phyloP scores from a whole-genome alignment of 2,113 vertebrate species.

The Gymnobelideus leadbeateri region DNA sequence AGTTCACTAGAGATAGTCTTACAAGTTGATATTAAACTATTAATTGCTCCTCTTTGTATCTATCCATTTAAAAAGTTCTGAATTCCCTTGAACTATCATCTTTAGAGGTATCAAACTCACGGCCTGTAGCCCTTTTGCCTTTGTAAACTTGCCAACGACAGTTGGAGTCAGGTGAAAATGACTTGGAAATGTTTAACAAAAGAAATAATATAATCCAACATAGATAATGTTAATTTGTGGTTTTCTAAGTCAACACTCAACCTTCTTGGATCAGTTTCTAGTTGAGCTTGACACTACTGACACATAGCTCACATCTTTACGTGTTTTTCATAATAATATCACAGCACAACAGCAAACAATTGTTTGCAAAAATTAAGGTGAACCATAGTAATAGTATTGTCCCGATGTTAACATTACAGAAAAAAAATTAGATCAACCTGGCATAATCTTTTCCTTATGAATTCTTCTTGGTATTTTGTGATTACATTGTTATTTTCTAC shows the following conservation, averaged over 20 bases:
- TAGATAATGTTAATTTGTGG: background rate
- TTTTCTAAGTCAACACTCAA: background rate
- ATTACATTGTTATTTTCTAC: background rate
- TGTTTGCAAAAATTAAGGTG: background rate
- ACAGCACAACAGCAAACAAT: too few relatives aligned
- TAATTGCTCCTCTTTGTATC: background rate
- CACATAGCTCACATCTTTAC: too few relatives aligned
- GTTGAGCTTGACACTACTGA: too few relatives aligned
- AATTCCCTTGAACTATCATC: background rate
- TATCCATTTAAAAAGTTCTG: background rate
- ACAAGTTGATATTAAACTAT: background rate
- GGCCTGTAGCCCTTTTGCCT: background rate
- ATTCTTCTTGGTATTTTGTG: background rate
- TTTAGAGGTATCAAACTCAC: background rate
- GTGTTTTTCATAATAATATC: too few relatives aligned
- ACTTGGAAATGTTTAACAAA: background rate
- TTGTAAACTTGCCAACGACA: background rate
- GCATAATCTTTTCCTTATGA: background rate
- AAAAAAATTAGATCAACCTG: background rate
- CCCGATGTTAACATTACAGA: background rate
- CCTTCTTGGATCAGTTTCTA: background rate
- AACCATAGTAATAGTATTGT: background rate
- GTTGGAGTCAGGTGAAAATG: background rate
- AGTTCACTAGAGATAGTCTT: background rate
- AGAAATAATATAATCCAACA: background rate